Evolutionary conservation across 2,113 vertebrate genomes (phyloP), one percentile per base, ranked within the genome.

Genomic region (Phodopus roborovskii): DNA sequence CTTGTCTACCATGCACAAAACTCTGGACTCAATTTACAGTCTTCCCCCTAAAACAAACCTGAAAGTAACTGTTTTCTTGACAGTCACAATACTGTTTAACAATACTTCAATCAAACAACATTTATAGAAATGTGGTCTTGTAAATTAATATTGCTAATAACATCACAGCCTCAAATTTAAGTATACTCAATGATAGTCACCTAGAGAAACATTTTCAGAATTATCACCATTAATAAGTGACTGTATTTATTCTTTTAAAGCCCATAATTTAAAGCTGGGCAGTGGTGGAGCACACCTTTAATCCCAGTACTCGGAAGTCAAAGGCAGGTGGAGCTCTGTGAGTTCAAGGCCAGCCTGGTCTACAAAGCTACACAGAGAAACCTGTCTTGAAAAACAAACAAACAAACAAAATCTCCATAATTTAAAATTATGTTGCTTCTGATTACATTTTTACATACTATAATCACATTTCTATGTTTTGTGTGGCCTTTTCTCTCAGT

Each of bases 161-260:
- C 58, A 84, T 26, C 42, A 73, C 6, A 48, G 53, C 22, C 24
- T 71, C n/a, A 71, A 87, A 16, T 36, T n/a, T 79, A 58, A 30
- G 33, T 20, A 81, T 7, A 50, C 17, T 30, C 42, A 82, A 70
- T 50, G 64, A 93, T 26, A 81, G 68, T 50, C 16, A 70, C 62
- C 62, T 48, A 60, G 15, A 36, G 45, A 73, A 60, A 62, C 4
- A 71, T 64, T 81, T 81, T 58, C n/a, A 36, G 17, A 75, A 66
- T 28, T 62, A 62, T 16, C 64, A 36, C 73, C 45, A 62, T 28
- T 19, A 16, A 62, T 36, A 73, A 62, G 16, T 64, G 30, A 68
- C 50, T 71, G 2, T 30, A 74, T 92, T 88, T 84, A 78, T 82
- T 58, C 73, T 89, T 96, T 85, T 60, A 13, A 94, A 88, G 7